These are phyloP conservation scores for Hoplodrina blanda DNA, from an alignment of 2,888 invertebrate genomes.

Conservation along the genomic window DNA sequence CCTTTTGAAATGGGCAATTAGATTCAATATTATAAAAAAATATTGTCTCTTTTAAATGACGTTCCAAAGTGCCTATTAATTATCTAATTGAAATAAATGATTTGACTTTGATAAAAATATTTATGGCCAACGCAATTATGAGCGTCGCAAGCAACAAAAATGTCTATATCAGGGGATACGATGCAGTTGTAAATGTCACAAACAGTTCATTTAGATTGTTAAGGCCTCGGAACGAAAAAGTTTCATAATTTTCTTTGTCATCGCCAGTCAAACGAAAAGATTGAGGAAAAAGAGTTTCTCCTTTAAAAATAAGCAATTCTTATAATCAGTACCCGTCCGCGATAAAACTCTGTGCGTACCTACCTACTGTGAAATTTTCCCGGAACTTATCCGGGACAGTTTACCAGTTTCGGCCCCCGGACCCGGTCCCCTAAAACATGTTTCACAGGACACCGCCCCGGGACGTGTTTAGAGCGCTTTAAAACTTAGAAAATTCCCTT, in stretches of 20 bases:
- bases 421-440: constrained; percentile 5
- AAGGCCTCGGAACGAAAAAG: constrained; percentile 14
- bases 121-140: too few species aligned
- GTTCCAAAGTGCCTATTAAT: too few species aligned
- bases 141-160: too few species aligned
- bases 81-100: too few species aligned
- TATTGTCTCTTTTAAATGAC: too few species aligned
- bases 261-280: constrained; percentile 32
- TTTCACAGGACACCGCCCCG: constrained; percentile 40
- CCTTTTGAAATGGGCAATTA: too few species aligned
- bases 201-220: background rate
- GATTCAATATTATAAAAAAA: too few species aligned
- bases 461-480: constrained; percentile 61
- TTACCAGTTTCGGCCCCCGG: constrained; percentile 19
- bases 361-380: constrained; percentile 15
- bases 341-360: constrained; percentile 34
- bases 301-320: constrained; percentile 37
- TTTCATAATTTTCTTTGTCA: constrained; percentile 32
- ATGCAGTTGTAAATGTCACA: background rate
- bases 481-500: constrained; percentile 61
- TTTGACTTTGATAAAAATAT: too few species aligned
- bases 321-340: constrained; percentile 34
- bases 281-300: constrained; percentile 31
- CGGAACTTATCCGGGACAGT: constrained; percentile 25
- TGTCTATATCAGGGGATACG: background rate